phyloP scores from a whole-genome alignment of 35 echinoderm and acorn worm species.

The Anneissia japonica region DNA sequence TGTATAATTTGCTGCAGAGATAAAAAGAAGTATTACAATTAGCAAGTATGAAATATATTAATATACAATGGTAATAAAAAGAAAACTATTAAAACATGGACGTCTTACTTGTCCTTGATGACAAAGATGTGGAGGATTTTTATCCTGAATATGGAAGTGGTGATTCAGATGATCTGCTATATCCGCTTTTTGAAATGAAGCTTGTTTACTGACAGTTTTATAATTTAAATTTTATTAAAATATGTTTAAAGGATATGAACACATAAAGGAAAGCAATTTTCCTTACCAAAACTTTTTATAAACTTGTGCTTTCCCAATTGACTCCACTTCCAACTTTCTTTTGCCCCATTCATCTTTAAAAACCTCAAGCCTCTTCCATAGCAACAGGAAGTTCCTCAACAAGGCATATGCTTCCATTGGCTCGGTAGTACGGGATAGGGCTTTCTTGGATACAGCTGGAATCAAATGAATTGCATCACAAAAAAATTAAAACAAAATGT shows the following conservation, averaged over 20 bases:
- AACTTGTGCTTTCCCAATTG: constrained; percentile 37
- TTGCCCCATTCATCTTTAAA: constrained; percentile 89
- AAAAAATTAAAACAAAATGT: no score
- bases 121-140: no score
- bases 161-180: no score
- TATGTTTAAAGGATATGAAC: not conserved
- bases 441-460: constrained; percentile 27
- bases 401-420: constrained; percentile 68
- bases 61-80: no score
- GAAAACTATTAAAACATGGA: no score
- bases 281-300: constrained; percentile 85
- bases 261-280: not conserved
- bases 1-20: constrained; percentile 66
- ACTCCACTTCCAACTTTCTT: constrained; percentile 63
- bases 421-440: constrained; percentile 73
- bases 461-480: not conserved
- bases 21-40: constrained; percentile 10
- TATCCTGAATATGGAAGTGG: no score
- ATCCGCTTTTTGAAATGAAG: no score
- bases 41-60: no score
- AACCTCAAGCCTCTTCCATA: constrained; percentile 88
- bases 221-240: no score
- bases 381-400: constrained; percentile 79
- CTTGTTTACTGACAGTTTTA: not conserved
- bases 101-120: no score